Evolutionary conservation across 2,888 invertebrate species (phyloP), one percentile per base, ranked within the genome.

Genomic region (Eupithecia tripunctaria): DNA sequence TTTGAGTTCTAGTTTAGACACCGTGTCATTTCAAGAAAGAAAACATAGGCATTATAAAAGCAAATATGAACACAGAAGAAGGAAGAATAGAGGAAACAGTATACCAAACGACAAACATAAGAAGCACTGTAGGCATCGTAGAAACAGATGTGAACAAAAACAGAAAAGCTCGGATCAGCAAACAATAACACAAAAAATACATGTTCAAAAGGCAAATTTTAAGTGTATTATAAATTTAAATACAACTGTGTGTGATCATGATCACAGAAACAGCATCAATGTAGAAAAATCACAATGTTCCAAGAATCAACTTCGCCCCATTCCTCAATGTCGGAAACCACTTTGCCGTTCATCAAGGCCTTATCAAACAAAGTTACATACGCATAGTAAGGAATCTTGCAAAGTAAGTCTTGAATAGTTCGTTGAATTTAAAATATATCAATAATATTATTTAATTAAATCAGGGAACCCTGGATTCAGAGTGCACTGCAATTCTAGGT

Each of bases 141-240:
- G 27, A 15, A 59, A 27, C n/a, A 59, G 59, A 1, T 60, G 60
- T 60, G 8, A 56, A n/a, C 38, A 68, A 29, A 66, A 18, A 65
- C 47, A 38, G 38, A 32, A 66, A 12, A 65, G 29, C 8, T 60
- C 36, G 36, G 56, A 67, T 10, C 21, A 10, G 62, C 62, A 29
- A 63, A 59, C 21, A 25, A 51, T 67, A 25, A 72, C 71, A 3
- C 74, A 73, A 68, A 29, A 78, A 59, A 77, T 74, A 64, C 51
- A 75, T 43, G 59, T 76, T 47, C 71, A 75, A 27, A 73, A 68
- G 12, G 62, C 77, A 51, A 18, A 72, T 3, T 72, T 72, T 27
- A 36, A 76, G 71, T 79, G 74, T 59, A 71, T 78, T 8, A 76
- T 77, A 15, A 79, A 79, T 64, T 67, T 79, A 47, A 79, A 77